Conservation (phyloP, 2,888 invertebrate species). For the Alcis repandata region DNA sequence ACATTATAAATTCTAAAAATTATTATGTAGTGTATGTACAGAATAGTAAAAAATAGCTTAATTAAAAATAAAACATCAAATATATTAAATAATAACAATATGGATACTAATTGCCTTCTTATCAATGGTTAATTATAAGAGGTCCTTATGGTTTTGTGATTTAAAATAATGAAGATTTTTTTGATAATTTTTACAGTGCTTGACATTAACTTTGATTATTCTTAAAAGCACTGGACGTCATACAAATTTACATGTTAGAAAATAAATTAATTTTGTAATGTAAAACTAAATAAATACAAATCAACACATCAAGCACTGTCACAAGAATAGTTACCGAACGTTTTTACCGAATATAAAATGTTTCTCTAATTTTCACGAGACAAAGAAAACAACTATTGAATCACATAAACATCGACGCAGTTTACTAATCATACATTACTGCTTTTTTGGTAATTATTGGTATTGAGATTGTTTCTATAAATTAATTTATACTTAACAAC, state of each 20-base stretch:
- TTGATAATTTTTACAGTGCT: conserved; percentile 64
- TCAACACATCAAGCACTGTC: conserved; percentile 66
- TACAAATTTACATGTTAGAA: conserved; percentile 35
- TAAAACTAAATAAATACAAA: conserved; percentile 46
- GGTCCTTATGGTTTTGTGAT: conserved; percentile 87
- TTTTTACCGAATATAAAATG: conserved; percentile 58
- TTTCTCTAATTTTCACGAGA: conserved; percentile 52
- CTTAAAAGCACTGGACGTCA: conserved; percentile 56
- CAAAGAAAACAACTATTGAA: conserved; percentile 75
- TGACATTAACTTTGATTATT: conserved; percentile 51
- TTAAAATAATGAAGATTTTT: conserved; percentile 68
- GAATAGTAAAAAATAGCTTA: conserved; percentile 82
- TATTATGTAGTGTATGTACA: conserved; percentile 81
- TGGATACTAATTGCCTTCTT: conserved; percentile 86
- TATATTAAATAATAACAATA: conserved; percentile 87
- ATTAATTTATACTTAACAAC: conserved; percentile 87
- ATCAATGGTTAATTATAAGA: conserved; percentile 87
- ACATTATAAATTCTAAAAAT: conserved; percentile 83
- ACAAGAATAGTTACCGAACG: conserved; percentile 54
- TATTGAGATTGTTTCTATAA: conserved; percentile 86
- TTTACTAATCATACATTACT: conserved; percentile 81
- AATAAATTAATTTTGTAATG: conserved; percentile 44
- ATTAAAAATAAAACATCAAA: conserved; percentile 86
- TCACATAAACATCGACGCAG: conserved; percentile 81
- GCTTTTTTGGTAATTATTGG: conserved; percentile 87